A percentile compares a stretch with the other conserved stretches of the same genome.
Conservation (phyloP, 2,888 invertebrate species). For the Nephrotoma guestfalica region DNA sequence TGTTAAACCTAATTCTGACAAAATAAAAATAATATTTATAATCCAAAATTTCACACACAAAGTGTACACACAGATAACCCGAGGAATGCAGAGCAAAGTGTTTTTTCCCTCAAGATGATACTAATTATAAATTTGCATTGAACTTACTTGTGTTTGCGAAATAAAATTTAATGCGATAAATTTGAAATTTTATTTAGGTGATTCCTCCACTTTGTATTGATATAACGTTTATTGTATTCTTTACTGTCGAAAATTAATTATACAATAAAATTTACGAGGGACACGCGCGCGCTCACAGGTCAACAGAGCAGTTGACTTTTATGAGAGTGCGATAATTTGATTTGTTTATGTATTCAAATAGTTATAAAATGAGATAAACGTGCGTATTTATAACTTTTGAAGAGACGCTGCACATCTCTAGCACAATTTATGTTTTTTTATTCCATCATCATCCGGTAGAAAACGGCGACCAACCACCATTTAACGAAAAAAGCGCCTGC, state of each 20-base stretch:
- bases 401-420: not conserved
- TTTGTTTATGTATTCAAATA: not conserved
- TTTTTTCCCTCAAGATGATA: not conserved
- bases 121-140: not conserved
- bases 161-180: not conserved
- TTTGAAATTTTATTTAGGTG: not conserved
- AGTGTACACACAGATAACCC: not conserved
- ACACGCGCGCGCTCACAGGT: not conserved
- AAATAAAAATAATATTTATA: too few species aligned
- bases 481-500: not conserved
- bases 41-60: too few species aligned
- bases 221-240: not conserved
- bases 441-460: not conserved
- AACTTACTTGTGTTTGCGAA: not conserved
- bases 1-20: too few species aligned
- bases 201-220: not conserved
- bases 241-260: not conserved
- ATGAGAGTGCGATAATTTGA: not conserved
- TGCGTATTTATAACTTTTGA: not conserved
- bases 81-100: not conserved
- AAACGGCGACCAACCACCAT: not conserved
- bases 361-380: not conserved
- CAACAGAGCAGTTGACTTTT: not conserved
- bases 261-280: not conserved
- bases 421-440: not conserved